Percentiles rank a stretch among this genome's conserved stretches.
Conservation (phyloP, 1,140 invertebrate species). For the Ceratosolen fusciceps region DNA sequence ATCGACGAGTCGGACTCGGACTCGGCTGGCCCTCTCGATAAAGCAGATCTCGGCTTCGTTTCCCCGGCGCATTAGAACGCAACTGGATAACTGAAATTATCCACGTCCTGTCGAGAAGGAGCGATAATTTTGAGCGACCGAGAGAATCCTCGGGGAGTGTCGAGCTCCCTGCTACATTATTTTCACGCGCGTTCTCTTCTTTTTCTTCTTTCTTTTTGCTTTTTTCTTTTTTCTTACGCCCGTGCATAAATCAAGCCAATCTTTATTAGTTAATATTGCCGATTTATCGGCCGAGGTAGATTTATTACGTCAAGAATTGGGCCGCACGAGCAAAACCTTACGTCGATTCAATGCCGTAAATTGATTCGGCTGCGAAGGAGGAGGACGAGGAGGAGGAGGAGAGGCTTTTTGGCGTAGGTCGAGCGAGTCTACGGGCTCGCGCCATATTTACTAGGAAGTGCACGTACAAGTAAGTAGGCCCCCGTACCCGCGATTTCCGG, state of each 20-base stretch:
- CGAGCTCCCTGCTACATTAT: too few species aligned
- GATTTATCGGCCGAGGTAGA: neutral
- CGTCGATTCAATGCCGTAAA: neutral
- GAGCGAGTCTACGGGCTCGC: neutral
- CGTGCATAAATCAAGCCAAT: neutral
- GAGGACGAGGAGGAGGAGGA: too few species aligned
- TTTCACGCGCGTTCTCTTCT: too few species aligned
- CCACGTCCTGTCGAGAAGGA: neutral
- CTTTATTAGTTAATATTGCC: conserved; percentile 13
- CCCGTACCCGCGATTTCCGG: conserved; percentile 42
- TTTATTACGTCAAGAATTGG: neutral
- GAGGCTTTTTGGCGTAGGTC: conserved; percentile 12
- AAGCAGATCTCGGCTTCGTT: neutral
- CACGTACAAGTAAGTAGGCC: conserved; percentile 55
- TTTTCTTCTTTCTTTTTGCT: too few species aligned
- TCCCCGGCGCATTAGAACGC: too few species aligned
- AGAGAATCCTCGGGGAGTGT: too few species aligned
- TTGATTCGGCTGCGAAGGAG: neutral
- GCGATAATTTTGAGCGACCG: neutral
- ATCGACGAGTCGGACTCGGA: too few species aligned
- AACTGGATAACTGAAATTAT: neutral
- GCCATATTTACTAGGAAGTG: conserved; percentile 56
- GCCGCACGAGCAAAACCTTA: too few species aligned
- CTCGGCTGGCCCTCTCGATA: too few species aligned
- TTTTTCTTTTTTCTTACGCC: too few species aligned